Evolutionary conservation across 2,113 vertebrate genomes (phyloP).

Genomic region (Stigmatopora nigra): DNA sequence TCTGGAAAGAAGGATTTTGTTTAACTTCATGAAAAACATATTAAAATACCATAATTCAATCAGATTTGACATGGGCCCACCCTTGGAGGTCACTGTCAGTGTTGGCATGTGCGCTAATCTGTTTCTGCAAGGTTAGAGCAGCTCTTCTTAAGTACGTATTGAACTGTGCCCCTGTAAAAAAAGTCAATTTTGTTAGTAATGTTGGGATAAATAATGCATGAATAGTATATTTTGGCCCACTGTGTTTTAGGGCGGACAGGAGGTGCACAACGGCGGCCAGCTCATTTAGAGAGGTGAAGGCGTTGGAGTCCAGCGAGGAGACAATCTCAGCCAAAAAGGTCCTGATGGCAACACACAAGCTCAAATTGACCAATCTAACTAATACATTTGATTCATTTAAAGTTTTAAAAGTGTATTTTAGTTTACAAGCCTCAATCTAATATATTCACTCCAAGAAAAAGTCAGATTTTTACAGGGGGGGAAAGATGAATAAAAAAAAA

Average conservation of each 20-base stretch:
- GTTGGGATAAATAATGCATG: neutral
- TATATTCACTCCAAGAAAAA: no score
- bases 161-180: conserved; percentile 58
- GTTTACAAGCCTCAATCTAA: no score
- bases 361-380: no score
- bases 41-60: neutral
- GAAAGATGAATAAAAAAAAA: no score
- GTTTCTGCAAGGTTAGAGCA: conserved; percentile 66
- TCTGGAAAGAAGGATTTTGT: conserved; percentile 56
- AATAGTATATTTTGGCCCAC: conserved; percentile 59
- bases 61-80: conserved; percentile 51
- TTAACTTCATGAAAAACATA: neutral
- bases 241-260: conserved; percentile 69
- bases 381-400: no score
- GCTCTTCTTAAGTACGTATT: conserved; percentile 65
- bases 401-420: no score
- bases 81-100: conserved; percentile 61
- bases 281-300: conserved; percentile 73
- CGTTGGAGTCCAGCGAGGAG: conserved; percentile 70
- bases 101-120: conserved; percentile 60
- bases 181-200: neutral
- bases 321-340: conserved; percentile 77
- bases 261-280: conserved; percentile 71
- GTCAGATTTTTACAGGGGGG: no score
- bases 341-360: conserved; percentile 54